Base-by-base conservation (phyloP, 2,888 invertebrate genomes). In the Helicoverpa assulta region DNA sequence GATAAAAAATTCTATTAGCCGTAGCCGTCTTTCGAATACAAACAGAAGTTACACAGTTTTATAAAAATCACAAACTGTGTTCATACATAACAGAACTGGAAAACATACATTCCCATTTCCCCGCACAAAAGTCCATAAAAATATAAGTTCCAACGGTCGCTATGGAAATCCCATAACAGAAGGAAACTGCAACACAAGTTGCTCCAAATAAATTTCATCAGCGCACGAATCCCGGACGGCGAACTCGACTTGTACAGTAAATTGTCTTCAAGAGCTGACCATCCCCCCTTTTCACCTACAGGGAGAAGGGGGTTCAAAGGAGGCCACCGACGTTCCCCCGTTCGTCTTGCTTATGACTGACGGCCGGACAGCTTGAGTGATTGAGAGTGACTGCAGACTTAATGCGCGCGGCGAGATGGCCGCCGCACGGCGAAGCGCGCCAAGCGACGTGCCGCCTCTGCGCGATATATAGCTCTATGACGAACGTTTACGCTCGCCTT, bases 181-280 rank as follows among this genome's bases (percentile, higher is more conserved):
- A 82, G 85, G 82, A 85, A 85, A 88, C 86, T 89, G 90, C 90
- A 89, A 89, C 90, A 88, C 86, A 89, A 89, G 90, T 92, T 91
- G 88, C 89, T 91, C 90, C 91, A 92, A 94, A 94, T 94, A 95
- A 95, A 94, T 94, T 94, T 94, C 93, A 93, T 93, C 92, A 91
- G 88, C 80, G 89, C 88, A 90, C 91, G 91, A 91, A 92, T 92
- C 92, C 94, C 91, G 90, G 89, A 91, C 89, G 89, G 88, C 85
- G 85, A 85, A 88, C 89, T 90, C 90, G 89, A 91, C 92, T 92
- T 91, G 92, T 90, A 90, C 93, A 91, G 94, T 95, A 94, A 95
- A 95, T 95, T 95, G 95, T 95, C 95, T 95, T 95, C 93, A 94
- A 94, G 94, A 93, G 94, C 94, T 95, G 95, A 94, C 95, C 95